Evolutionary conservation across 2,888 invertebrate species (phyloP).

Genomic region (Ischnus inquisitorius): DNA sequence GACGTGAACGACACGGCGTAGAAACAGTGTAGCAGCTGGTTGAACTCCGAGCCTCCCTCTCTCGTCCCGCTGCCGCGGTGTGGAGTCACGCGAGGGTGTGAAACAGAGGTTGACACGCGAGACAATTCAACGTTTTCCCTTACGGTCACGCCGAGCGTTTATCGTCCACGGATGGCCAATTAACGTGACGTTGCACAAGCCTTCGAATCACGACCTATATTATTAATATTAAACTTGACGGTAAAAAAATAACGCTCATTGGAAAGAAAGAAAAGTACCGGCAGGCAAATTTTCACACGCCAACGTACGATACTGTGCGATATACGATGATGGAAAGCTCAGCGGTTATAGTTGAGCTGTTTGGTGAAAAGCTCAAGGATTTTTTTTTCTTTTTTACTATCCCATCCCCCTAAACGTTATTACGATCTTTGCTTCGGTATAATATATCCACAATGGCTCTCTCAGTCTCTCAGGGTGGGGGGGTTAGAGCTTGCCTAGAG

Average conservation of each 20-base stretch:
- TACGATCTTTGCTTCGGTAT: conserved; percentile 72
- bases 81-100: conserved; percentile 80
- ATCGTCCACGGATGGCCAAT: conserved; percentile 54
- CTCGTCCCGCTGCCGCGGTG: conserved; percentile 58
- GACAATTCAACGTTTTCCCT: conserved; percentile 67
- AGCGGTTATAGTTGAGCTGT: conserved; percentile 32
- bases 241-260: not conserved
- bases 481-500: conserved; percentile 63
- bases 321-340: conserved; percentile 62
- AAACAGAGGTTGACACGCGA: conserved; percentile 72
- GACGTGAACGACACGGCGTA: conserved; percentile 70
- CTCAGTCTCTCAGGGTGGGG: conserved; percentile 64
- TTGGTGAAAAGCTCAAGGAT: conserved; percentile 54
- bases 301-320: conserved; percentile 20
- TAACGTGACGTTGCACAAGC: conserved; percentile 62
- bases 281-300: conserved; percentile 7
- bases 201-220: conserved; percentile 54
- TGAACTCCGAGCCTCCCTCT: conserved; percentile 48
- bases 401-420: conserved; percentile 72
- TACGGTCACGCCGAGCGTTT: conserved; percentile 65
- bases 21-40: conserved; percentile 69
- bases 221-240: conserved; percentile 1
- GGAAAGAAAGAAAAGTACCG: not conserved
- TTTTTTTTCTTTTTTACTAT: conserved; percentile 64
- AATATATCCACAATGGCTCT: conserved; percentile 71